phyloP scores from a whole-genome alignment of 2,888 invertebrate species.

The Napeogenes sylphis region DNA sequence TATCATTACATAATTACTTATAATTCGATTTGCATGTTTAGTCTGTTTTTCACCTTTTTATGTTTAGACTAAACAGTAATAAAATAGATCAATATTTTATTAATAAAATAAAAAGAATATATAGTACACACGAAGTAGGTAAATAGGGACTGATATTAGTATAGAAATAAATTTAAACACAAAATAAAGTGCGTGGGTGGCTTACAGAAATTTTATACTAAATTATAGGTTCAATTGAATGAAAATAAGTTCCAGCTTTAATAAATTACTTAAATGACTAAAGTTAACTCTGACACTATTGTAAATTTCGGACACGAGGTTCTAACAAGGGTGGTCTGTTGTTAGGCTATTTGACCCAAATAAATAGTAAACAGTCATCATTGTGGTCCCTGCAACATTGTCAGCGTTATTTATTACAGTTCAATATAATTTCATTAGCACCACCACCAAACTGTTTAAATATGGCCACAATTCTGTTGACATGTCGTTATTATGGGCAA shows the following conservation, averaged over 20 bases:
- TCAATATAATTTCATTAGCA: conserved; percentile 74
- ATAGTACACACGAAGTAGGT: no score
- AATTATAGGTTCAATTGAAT: conserved; percentile 9
- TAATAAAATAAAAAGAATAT: no score
- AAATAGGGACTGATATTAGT: not conserved
- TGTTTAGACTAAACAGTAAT: no score
- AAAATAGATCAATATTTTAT: no score
- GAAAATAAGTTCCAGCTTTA: conserved; percentile 5
- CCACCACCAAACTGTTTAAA: conserved; percentile 55
- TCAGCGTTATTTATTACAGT: conserved; percentile 63
- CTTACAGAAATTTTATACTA: conserved; percentile 14
- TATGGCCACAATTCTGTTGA: conserved; percentile 58
- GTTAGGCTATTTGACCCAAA: conserved; percentile 58
- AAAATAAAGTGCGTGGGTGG: conserved; percentile 19
- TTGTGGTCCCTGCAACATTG: conserved; percentile 56
- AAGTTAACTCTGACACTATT: conserved; percentile 44
- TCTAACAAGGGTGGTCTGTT: conserved; percentile 53
- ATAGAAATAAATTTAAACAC: not conserved
- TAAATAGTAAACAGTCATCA: conserved; percentile 57
- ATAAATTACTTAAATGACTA: conserved; percentile 5
- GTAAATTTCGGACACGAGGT: conserved; percentile 37
- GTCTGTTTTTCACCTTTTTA: no score
- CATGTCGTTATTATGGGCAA: conserved; percentile 64
- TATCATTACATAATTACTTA: no score
- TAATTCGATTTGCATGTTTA: no score